Conservation (phyloP, 2,888 invertebrate species). For the Mactromeris polynyma region DNA sequence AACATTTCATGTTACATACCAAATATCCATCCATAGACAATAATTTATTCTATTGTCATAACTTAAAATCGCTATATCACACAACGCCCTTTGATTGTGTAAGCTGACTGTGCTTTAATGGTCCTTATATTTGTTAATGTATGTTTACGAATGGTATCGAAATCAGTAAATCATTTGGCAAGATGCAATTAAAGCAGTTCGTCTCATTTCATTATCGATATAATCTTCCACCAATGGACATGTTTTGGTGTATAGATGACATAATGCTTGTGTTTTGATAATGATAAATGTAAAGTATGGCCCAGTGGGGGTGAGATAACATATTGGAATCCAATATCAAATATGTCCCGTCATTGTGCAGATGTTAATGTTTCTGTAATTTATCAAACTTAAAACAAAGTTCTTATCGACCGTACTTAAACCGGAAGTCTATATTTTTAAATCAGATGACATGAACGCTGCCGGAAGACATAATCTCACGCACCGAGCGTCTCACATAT, state of each 20-base stretch:
- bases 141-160: background rate
- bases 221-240: background rate
- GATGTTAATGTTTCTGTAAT: background rate
- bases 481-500: background rate
- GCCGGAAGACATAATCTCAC: background rate
- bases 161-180: slow-evolving; percentile 5
- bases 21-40: background rate
- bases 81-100: slow-evolving; percentile 13
- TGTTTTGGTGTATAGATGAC: slow-evolving; percentile 8
- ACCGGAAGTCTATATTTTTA: background rate
- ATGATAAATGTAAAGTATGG: background rate
- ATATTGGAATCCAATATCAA: slow-evolving; percentile 1
- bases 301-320: background rate
- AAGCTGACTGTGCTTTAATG: background rate
- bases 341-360: slow-evolving; percentile 19
- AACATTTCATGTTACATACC: background rate
- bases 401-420: background rate
- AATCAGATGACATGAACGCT: background rate
- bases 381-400: background rate
- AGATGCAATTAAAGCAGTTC: background rate
- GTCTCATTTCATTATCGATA: background rate
- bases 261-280: background rate
- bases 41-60: slow-evolving; percentile 9
- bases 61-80: background rate
- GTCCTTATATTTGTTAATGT: background rate